Base-by-base conservation (phyloP, 2,113 vertebrate genomes). In the Oreochromis tanganicae region DNA sequence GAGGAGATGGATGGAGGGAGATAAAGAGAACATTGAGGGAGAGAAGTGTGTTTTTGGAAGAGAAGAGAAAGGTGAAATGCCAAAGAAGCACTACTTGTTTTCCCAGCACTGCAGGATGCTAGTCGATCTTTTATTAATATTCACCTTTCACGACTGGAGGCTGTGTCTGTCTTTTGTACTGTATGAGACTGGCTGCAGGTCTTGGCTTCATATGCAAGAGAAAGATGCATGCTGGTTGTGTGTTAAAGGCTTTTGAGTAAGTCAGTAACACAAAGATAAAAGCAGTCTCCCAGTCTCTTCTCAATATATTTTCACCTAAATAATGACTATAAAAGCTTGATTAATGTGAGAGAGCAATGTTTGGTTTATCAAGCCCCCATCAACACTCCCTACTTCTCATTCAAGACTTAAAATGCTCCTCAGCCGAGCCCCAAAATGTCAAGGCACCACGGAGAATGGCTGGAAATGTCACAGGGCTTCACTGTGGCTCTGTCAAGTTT, bases 351-450 rank as follows among this genome's bases (percentile, higher is more conserved):
- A 52, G 12, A 82, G 82, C 41, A 80, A 12, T 29, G 48, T 6
- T 27, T 16, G 10, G 57, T 87, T 48, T 1, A 50, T 11, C 59
- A 8, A 4, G 50, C 11, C 87, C 52, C 14, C 48, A 34, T 87
- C 50, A 68, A 21, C 79, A 3, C 11, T 68, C 5, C 50, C 43
- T 66, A 13, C 52, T 84, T 68, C 82, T 92, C 73, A 48, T 79
- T 61, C 81, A 34, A 27, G 55, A 27, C 89, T 10, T 34, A 46
- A 80, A 55, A 68, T 81, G 24, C 54, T 79, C 71, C 16, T 81
- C 59, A 66, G 59, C 54, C 3, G 41, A 79, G 12, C 27, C 27
- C 2, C 2, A 59, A 87, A 94, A 91, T 88, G 89, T 92, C 90
- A 66, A 61, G 46, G 19, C 29, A 32, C 81, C 38, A 80, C 5